Evolutionary conservation across 2,888 invertebrate species (phyloP).

Genomic region (Callyntrura guangdongensis): DNA sequence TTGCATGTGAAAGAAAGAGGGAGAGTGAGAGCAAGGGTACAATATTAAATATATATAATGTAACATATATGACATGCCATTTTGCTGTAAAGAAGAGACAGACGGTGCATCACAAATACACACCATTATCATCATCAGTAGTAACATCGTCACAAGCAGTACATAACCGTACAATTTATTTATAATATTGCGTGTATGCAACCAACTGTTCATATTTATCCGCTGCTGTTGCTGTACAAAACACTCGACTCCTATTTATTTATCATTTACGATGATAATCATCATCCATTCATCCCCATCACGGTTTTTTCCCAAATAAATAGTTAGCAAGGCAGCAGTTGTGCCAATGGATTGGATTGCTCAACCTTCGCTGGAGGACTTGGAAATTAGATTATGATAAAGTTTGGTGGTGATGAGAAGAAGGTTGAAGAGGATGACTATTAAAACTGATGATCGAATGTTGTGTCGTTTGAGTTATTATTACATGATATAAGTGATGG

Average conservation of each 20-base stretch:
- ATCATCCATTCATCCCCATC: slow-evolving; percentile 42
- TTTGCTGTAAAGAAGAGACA: slow-evolving; percentile 47
- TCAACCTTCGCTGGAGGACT: slow-evolving; percentile 57
- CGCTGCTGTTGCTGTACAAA: slow-evolving; percentile 44
- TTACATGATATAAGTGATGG: slow-evolving; percentile 1
- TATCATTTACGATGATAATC: slow-evolving; percentile 40
- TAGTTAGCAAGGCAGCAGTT: background rate
- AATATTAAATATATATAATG: slow-evolving; percentile 53
- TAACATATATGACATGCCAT: slow-evolving; percentile 59
- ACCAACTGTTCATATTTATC: slow-evolving; percentile 75
- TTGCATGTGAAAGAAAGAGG: slow-evolving; percentile 51
- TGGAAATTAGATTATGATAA: background rate
- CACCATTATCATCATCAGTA: slow-evolving; percentile 23
- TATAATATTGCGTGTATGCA: slow-evolving; percentile 47
- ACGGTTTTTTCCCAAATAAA: slow-evolving; percentile 19
- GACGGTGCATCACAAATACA: slow-evolving; percentile 62
- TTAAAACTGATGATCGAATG: slow-evolving; percentile 22
- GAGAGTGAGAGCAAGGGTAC: slow-evolving; percentile 47
- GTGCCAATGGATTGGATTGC: slow-evolving; percentile 35
- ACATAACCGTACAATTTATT: background rate
- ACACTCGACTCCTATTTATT: slow-evolving; percentile 47
- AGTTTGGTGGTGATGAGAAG: slow-evolving; percentile 28
- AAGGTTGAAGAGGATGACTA: slow-evolving; percentile 31
- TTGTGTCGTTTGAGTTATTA: slow-evolving; percentile 28
- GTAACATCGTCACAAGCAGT: slow-evolving; percentile 2